Percentiles rank a stretch among this genome's conserved stretches.
Evolutionary conservation across 2,797 vertebrate species (phyloP).

Genomic region (Lacerta bilineata): DNA sequence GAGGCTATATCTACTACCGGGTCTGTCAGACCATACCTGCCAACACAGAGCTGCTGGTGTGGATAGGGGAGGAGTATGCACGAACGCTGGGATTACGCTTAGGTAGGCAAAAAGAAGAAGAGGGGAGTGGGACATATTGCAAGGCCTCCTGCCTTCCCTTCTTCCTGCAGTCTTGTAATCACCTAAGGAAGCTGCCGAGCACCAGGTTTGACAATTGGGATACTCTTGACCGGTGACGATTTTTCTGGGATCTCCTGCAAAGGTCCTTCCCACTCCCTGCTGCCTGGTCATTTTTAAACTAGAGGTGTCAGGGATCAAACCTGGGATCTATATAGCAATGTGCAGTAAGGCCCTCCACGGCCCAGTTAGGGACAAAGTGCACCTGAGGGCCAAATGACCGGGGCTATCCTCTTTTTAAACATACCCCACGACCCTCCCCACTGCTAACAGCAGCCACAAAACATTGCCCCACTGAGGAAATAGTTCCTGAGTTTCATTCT

Average conservation of each 20-base stretch:
- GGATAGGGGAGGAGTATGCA: constrained; percentile 84
- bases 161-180: neutral
- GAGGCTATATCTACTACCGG: constrained; percentile 82
- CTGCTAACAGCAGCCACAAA: neutral
- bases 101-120: constrained; percentile 64
- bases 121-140: too few species aligned
- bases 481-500: neutral
- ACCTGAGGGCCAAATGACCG: neutral
- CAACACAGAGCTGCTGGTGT: constrained; percentile 79
- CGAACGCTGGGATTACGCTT: constrained; percentile 78
- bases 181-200: too few species aligned
- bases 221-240: neutral
- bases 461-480: neutral
- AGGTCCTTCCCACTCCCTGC: neutral
- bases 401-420: neutral
- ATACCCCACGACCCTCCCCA: neutral
- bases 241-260: neutral
- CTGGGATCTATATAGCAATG: neutral
- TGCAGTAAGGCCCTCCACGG: neutral
- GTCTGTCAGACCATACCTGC: constrained; percentile 76
- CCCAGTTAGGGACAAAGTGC: too few species aligned
- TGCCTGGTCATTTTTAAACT: neutral
- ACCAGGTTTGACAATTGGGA: neutral
- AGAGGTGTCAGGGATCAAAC: neutral
- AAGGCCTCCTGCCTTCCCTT: too few species aligned